phyloP scores from a whole-genome alignment of 2,797 vertebrate species.

The Enteromius treurensis region DNA sequence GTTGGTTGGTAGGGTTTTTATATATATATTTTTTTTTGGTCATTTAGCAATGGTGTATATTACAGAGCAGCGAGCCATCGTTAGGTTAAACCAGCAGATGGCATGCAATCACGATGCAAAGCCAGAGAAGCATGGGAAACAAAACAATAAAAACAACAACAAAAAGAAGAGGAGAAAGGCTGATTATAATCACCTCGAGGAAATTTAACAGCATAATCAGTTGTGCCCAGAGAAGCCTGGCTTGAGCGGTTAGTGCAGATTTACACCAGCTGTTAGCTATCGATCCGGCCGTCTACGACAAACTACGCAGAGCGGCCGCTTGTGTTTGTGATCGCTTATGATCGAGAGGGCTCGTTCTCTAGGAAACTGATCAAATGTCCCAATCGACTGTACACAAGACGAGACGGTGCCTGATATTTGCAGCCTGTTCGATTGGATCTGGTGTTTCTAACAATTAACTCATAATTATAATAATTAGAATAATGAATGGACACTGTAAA shows the following conservation, averaged over 20 bases:
- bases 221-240: constrained; percentile 86
- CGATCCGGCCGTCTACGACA: not conserved
- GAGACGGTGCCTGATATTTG: not conserved
- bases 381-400: constrained; percentile 56
- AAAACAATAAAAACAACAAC: constrained; percentile 65
- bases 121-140: constrained; percentile 92
- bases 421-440: not conserved
- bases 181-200: constrained; percentile 95
- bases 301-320: not conserved
- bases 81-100: constrained; percentile 99
- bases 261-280: not conserved
- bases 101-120: constrained; percentile 99
- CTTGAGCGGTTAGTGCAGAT: constrained; percentile 10
- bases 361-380: constrained; percentile 72
- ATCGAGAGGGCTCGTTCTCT: constrained; percentile 36
- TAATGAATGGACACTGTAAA: constrained; percentile 63
- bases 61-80: constrained; percentile 97
- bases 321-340: not conserved
- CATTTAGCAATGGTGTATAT: constrained; percentile 90
- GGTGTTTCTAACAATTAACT: not conserved
- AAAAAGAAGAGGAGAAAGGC: constrained; percentile 56
- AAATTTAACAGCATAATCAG: constrained; percentile 90
- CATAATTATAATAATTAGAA: not conserved
- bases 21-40: constrained; percentile 65
- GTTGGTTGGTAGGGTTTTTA: constrained; percentile 68